These are phyloP conservation scores for Enteromius fasciolatus DNA, from an alignment of 2,797 vertebrate species.

Conservation along the genomic window DNA sequence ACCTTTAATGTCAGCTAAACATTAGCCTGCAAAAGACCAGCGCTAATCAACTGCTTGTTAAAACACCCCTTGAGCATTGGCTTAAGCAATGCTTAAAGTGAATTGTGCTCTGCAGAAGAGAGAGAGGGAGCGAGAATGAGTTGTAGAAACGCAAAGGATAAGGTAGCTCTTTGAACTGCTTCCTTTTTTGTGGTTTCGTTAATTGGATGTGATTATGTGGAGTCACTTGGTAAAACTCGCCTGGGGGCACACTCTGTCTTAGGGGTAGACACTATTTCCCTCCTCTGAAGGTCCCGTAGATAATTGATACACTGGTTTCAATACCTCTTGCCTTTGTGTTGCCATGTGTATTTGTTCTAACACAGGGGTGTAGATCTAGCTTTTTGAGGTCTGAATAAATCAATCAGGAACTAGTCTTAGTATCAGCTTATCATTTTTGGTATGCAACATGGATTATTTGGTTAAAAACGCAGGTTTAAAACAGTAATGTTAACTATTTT, in stretches of 20 bases:
- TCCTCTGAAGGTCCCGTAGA: slow-evolving; percentile 11
- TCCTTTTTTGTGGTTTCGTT: slow-evolving; percentile 39
- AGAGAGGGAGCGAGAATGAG: slow-evolving; percentile 2
- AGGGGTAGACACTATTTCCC: slow-evolving; percentile 29
- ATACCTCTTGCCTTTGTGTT: neutral
- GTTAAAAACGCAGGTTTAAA: neutral
- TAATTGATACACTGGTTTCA: slow-evolving; percentile 1
- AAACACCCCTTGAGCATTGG: slow-evolving; percentile 59
- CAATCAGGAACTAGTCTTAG: neutral
- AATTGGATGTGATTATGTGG: slow-evolving; percentile 63
- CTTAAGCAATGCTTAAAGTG: slow-evolving; percentile 59
- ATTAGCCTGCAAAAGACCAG: slow-evolving; percentile 63
- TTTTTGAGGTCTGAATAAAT: slow-evolving; percentile 12
- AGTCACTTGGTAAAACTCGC: slow-evolving; percentile 54
- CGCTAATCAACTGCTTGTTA: slow-evolving; percentile 67
- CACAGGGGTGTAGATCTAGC: neutral
- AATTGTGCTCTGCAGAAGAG: slow-evolving; percentile 64
- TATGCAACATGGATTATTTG: neutral
- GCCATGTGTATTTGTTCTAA: neutral
- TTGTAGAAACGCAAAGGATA: slow-evolving; percentile 44
- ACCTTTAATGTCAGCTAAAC: slow-evolving; percentile 65
- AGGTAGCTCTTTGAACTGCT: slow-evolving; percentile 62
- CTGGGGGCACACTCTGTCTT: slow-evolving; percentile 51
- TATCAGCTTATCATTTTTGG: neutral
- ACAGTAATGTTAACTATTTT: too few relatives aligned